Percentiles rank a stretch among this genome's conserved stretches.
Conservation (phyloP, 2,113 vertebrate genomes). For the Lophochroa leadbeateri region DNA sequence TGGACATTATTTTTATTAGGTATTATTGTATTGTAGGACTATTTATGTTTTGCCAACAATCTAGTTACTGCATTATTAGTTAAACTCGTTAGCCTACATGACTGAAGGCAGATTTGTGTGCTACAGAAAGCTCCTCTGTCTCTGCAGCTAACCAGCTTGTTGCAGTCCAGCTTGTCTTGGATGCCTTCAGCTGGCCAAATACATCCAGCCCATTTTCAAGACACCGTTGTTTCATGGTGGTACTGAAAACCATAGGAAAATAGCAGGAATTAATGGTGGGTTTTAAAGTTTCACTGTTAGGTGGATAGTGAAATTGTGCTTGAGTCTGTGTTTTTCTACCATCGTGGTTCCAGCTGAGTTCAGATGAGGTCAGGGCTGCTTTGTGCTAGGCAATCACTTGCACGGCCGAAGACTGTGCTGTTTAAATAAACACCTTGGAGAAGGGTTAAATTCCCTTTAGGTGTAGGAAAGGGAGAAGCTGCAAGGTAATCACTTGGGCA, state of each 20-base stretch:
- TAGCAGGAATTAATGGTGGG: not conserved
- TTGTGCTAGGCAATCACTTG: not conserved
- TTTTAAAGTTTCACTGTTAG: not conserved
- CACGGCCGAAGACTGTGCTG: not conserved
- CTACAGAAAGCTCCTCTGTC: not conserved
- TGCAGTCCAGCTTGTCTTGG: not conserved
- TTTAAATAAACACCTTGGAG: not conserved
- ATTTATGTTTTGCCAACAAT: conserved; percentile 7
- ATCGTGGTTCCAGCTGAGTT: not conserved
- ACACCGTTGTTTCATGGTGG: not conserved
- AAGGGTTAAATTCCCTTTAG: not conserved
- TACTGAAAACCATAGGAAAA: not conserved
- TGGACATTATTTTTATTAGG: not conserved
- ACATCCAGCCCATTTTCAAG: not conserved
- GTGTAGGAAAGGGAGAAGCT: not conserved
- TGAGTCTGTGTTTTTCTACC: not conserved
- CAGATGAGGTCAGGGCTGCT: not conserved
- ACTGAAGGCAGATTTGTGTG: not conserved
- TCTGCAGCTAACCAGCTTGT: not conserved
- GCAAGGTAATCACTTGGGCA: not conserved
- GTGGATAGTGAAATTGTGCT: not conserved
- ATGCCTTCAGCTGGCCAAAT: conserved; percentile 14
- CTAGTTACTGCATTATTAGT: not conserved
- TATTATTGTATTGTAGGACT: not conserved
- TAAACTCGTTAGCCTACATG: not conserved